Evolutionary conservation across 2,888 invertebrate species (phyloP), one percentile per base, ranked within the genome.

Genomic region (Rhynchonema sp.): DNA sequence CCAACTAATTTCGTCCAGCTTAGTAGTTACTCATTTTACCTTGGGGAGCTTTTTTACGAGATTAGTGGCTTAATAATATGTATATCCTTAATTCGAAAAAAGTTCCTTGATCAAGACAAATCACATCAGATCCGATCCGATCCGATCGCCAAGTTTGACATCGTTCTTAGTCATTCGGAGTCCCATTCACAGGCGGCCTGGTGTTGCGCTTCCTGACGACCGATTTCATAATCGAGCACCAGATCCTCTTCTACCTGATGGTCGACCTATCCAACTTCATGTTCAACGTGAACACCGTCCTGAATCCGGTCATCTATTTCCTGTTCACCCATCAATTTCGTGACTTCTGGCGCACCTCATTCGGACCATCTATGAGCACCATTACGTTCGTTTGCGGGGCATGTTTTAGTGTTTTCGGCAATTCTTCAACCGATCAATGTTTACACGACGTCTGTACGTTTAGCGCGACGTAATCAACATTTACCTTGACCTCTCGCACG

Each of bases 251-350:
- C n/a, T n/a, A n/a, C n/a, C 30, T 54, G 54, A 28, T 56, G 22
- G 27, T n/a, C 17, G 70, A 71, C 59, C 58, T 71, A 46, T 66
- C 68, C 62, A 72, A 71, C 59, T 58, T 70, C 30, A 63, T 71
- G 23, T 71, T 71, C 65, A 71, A 71, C 61, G 61, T 71, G 46
- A 72, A 71, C 59, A 67, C 68, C 1, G 65, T 69, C 55, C 64
- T 66, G 46, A 71, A 71, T 63, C 71, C 71, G 30, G 64, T 72
- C 68, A 67, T 70, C 57, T 53, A 63, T 61, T 56, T 58, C n/a
- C 30, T 55, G 30, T 57, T 60, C 53, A 60, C 57, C 3, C 3
- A 22, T 1, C 27, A 22, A 17, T 57, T 57, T 25, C 6, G 29
- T 1, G 57, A 57, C 29, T 28, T 57, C 57, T 17, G 26, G 28